Conservation (phyloP, 2,797 vertebrate genomes). For the Erethizon dorsatum region DNA sequence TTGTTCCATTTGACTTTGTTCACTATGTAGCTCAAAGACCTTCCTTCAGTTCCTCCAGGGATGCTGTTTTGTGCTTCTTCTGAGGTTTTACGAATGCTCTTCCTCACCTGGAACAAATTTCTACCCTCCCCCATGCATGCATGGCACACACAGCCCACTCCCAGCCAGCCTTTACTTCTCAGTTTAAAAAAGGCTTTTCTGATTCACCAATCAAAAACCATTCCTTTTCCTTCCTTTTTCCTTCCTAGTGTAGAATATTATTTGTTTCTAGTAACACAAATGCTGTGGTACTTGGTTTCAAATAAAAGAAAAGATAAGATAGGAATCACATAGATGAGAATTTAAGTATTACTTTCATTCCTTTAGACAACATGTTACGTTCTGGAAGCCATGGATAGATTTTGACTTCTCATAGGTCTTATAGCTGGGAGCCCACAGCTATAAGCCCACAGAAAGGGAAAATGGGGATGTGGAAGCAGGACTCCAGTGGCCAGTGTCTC, state of each 20-base stretch:
- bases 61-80: slow-evolving; percentile 59
- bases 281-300: not conserved
- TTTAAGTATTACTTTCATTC: not conserved
- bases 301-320: slow-evolving; percentile 59
- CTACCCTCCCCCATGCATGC: not conserved
- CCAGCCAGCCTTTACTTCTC: slow-evolving; percentile 49
- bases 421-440: not conserved
- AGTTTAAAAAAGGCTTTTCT: slow-evolving; percentile 65
- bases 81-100: slow-evolving; percentile 67
- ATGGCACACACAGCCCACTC: not conserved
- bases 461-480: not conserved
- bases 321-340: not conserved
- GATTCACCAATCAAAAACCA: slow-evolving; percentile 48
- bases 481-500: not conserved
- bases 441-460: not conserved
- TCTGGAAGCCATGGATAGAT: slow-evolving; percentile 14
- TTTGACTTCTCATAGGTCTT: not conserved
- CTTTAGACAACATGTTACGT: not conserved
- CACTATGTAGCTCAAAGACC: not conserved
- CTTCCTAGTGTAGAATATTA: not conserved
- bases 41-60: slow-evolving; percentile 59
- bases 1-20: not conserved
- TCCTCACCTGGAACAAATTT: slow-evolving; percentile 41
- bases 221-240: not conserved
- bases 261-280: slow-evolving; percentile 19